Base-by-base conservation (phyloP, 2,888 invertebrate genomes). In the Epinotia ramella region DNA sequence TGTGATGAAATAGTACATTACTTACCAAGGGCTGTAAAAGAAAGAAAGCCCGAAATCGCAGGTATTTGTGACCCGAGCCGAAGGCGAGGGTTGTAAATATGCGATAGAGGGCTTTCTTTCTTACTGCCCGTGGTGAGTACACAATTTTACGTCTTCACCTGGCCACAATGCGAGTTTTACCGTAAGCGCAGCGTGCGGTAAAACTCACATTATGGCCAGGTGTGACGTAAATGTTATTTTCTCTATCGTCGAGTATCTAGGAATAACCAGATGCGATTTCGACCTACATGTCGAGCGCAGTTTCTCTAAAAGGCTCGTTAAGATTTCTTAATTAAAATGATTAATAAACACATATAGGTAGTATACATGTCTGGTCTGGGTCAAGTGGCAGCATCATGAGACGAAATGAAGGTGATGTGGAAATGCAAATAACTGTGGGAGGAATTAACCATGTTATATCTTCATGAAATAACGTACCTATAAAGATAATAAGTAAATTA, bases 251-350 rank as follows among this genome's bases (percentile, higher is more conserved):
- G 64, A 46, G 46, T 49, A 20, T 40, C 33, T 59, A 40, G 40
- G 65, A 65, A 73, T 73, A 70, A 28, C 59, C 57, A 74, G 69
- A 70, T 49, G 65, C 66, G 28, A 16, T 60, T 71, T 66, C 65
- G 75, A 75, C 70, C 59, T 59, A 75, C 75, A 65, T 70, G n/a
- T 70, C 33, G 65, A 71, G 65, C 66, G 75, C 75, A 60, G 65
- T 75, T 66, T 66, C 70, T 66, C 59, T 49, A 65, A 53, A 71
- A 71, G 59, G 33, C 64, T 75, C 65, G 40, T 73, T 72, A 64
- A 64, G 56, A 64, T 13, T 20, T 20, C 16, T 24, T 53, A 60
- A 65, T 60, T 66, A 66, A 66, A 56, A 6, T 49, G 7, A 62
- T 46, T 63, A 33, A 24, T 68, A 9, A 68, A 20, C 9, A 18